A percentile compares a stretch with the other conserved stretches of the same genome.
These are phyloP conservation scores for Pogonophryne albipinna DNA, from an alignment of 2,797 vertebrate genomes.

Conservation along the genomic window DNA sequence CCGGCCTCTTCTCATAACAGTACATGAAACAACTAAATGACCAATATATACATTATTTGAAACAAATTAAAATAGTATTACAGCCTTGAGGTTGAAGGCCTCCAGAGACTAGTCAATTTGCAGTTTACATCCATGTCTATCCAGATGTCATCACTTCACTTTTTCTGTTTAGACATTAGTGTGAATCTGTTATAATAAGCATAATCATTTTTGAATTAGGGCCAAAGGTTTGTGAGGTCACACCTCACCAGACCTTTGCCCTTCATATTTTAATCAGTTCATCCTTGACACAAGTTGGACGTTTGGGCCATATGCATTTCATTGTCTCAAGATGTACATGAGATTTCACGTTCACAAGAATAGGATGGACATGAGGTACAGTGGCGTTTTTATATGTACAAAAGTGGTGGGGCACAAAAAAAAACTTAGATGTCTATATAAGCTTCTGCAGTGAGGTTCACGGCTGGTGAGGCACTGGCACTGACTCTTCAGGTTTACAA, in stretches of 20 bases:
- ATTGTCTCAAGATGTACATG: not conserved
- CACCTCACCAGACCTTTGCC: not conserved
- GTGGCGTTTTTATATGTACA: too few relatives aligned
- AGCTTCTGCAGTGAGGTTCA: too few relatives aligned
- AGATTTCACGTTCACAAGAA: not conserved
- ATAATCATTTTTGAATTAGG: not conserved
- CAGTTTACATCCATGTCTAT: not conserved
- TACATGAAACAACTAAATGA: not conserved
- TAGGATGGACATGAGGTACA: not conserved
- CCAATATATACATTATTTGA: not conserved
- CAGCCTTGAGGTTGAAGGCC: too few relatives aligned
- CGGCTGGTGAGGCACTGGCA: too few relatives aligned
- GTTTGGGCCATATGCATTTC: not conserved
- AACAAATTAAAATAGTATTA: not conserved
- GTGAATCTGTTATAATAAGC: not conserved
- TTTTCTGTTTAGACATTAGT: not conserved
- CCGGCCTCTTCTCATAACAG: not conserved
- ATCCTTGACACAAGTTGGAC: not conserved
- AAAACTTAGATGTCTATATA: too few relatives aligned
- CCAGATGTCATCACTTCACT: not conserved
- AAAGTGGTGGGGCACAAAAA: too few relatives aligned
- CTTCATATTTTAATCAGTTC: not conserved
- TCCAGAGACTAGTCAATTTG: not conserved
- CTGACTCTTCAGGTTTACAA: too few relatives aligned
- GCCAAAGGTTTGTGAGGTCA: not conserved